A percentile compares a stretch with the other conserved stretches of the same genome.
Evolutionary conservation across 2,888 invertebrate species (phyloP).

Genomic region (Zaprionus obscuricornis): DNA sequence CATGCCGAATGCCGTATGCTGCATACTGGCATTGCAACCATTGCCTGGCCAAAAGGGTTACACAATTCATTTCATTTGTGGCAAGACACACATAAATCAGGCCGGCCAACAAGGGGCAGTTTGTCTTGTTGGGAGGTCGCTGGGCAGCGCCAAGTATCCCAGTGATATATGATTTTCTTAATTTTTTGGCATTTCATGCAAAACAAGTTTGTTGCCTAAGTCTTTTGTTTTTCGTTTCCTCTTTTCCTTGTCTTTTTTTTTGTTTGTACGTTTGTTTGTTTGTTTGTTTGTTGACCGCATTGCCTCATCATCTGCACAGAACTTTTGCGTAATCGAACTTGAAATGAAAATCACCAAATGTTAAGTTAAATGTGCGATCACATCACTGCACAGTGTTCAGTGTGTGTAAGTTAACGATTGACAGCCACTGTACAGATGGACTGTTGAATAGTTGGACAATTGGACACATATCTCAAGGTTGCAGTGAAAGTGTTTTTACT

Average conservation of each 20-base stretch:
- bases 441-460: not conserved
- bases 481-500: constrained; percentile 79
- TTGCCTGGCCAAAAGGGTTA: constrained; percentile 61
- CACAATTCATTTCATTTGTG: constrained; percentile 79
- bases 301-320: constrained; percentile 44
- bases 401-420: constrained; percentile 8
- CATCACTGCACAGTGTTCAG: constrained; percentile 8
- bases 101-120: constrained; percentile 66
- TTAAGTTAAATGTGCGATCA: constrained; percentile 64
- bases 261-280: no score
- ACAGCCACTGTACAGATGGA: constrained; percentile 27
- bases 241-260: no score
- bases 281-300: constrained; percentile 8
- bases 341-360: constrained; percentile 63
- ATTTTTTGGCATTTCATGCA: constrained; percentile 46
- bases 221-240: constrained; percentile 59
- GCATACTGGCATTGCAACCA: constrained; percentile 2
- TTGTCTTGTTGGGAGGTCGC: constrained; percentile 67
- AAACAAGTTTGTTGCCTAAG: constrained; percentile 68
- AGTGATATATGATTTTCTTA: constrained; percentile 76
- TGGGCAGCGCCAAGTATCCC: constrained; percentile 44
- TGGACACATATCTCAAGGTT: constrained; percentile 60
- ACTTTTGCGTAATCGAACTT: constrained; percentile 68
- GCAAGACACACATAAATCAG: constrained; percentile 77
- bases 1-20: no score